Evolutionary conservation across 2,113 vertebrate species (phyloP).

Genomic region (Etia nguti): DNA sequence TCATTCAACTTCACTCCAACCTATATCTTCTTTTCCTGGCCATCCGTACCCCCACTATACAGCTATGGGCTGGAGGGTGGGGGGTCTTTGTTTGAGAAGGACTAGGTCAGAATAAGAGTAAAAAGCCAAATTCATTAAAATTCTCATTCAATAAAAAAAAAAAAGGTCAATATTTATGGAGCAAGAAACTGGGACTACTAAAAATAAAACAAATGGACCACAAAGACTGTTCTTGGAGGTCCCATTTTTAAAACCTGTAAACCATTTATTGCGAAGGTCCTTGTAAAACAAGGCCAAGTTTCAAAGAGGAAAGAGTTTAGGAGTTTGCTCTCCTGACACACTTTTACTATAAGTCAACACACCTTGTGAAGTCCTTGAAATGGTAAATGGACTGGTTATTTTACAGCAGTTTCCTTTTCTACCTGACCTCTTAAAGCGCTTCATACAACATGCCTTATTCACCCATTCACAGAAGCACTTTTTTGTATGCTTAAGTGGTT

Average conservation of each 20-base stretch:
- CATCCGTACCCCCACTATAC: neutral
- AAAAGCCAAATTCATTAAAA: neutral
- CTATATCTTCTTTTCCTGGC: neutral
- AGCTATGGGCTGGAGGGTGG: neutral
- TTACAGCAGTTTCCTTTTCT: too few species aligned
- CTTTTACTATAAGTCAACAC: slow-evolving; percentile 12
- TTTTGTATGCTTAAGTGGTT: neutral
- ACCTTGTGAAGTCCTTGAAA: neutral
- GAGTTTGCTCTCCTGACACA: slow-evolving; percentile 20
- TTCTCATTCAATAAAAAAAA: neutral
- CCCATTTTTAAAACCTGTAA: slow-evolving; percentile 19
- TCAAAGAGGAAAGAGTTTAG: neutral
- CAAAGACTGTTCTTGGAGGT: neutral
- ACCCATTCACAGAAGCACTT: too few species aligned
- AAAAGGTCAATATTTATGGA: neutral
- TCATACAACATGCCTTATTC: too few species aligned
- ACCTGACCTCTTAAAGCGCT: too few species aligned
- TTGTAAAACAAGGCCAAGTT: slow-evolving; percentile 24
- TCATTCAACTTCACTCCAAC: neutral
- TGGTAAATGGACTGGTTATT: too few species aligned
- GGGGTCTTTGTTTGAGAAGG: neutral
- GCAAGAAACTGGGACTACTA: neutral
- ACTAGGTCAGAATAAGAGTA: neutral
- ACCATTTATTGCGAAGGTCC: neutral
- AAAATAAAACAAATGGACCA: slow-evolving; percentile 22